Evolutionary conservation across 2,888 invertebrate genomes (phyloP).

Genomic region (Ichneumoninae sp.): DNA sequence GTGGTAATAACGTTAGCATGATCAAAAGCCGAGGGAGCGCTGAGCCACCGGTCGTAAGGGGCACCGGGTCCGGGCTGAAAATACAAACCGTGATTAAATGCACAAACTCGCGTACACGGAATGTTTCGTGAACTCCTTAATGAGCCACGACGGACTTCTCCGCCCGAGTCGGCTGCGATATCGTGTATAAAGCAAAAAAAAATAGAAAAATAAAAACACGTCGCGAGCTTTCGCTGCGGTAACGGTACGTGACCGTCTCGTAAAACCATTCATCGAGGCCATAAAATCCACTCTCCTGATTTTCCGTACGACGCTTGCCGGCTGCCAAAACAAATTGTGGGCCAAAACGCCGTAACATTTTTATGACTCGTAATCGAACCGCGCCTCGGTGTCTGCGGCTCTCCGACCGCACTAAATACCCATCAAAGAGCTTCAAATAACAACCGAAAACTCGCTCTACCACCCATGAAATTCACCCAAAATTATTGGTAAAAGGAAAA

Average conservation of each 20-base stretch:
- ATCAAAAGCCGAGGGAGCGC: slow-evolving; percentile 43
- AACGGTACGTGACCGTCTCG: slow-evolving; percentile 56
- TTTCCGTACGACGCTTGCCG: slow-evolving; percentile 23
- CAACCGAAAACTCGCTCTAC: not conserved
- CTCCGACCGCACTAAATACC: not conserved
- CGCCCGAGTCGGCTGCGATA: not conserved
- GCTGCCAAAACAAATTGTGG: slow-evolving; percentile 64
- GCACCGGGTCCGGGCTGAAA: slow-evolving; percentile 45
- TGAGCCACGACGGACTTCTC: slow-evolving; percentile 31
- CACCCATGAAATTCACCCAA: slow-evolving; percentile 18
- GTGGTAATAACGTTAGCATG: slow-evolving; percentile 57
- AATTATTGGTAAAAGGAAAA: not conserved
- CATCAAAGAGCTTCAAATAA: slow-evolving; percentile 2
- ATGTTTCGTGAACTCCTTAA: slow-evolving; percentile 58
- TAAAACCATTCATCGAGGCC: slow-evolving; percentile 65
- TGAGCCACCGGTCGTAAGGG: not conserved
- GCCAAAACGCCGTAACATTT: slow-evolving; percentile 34
- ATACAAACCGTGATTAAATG: slow-evolving; percentile 58
- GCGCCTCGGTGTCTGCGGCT: not conserved
- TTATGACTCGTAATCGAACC: slow-evolving; percentile 23
- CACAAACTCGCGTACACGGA: slow-evolving; percentile 37
- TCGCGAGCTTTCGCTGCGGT: slow-evolving; percentile 8
- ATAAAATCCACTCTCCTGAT: slow-evolving; percentile 46
- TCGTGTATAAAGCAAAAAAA: not conserved
- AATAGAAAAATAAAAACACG: not conserved